Conservation (phyloP, 1,140 invertebrate genomes). For the Bombyx mandarina region DNA sequence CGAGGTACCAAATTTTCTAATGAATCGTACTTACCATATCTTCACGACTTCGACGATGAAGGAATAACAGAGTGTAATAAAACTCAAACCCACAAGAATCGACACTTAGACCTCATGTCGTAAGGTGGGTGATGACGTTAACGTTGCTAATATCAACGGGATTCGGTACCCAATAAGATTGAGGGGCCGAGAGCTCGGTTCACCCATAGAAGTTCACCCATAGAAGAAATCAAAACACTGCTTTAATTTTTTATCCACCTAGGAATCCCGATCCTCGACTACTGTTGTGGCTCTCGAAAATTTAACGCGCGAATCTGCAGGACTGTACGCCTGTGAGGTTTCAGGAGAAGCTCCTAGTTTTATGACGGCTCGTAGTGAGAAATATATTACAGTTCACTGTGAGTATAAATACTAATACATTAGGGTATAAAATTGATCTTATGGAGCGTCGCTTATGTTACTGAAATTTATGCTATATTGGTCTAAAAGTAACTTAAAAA, state of each 20-base stretch:
- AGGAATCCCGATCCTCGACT: slow-evolving; percentile 32
- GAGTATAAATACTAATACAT: slow-evolving; percentile 52
- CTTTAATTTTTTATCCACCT: neutral
- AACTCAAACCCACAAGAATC: too few relatives aligned
- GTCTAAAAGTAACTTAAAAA: too few relatives aligned
- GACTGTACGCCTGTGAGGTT: slow-evolving; percentile 87
- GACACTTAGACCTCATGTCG: too few relatives aligned
- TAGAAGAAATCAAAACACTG: too few relatives aligned
- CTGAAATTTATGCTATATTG: too few relatives aligned
- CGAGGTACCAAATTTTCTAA: too few relatives aligned
- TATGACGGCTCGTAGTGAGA: slow-evolving; percentile 82
- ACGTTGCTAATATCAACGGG: neutral
- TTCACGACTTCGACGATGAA: too few relatives aligned
- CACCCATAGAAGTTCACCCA: too few relatives aligned
- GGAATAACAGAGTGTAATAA: too few relatives aligned
- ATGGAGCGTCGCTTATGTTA: too few relatives aligned
- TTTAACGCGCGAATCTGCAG: slow-evolving; percentile 49
- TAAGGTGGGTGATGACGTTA: neutral
- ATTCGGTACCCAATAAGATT: neutral
- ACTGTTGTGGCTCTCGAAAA: slow-evolving; percentile 34
- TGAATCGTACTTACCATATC: too few relatives aligned
- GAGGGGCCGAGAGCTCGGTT: neutral
- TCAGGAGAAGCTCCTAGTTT: slow-evolving; percentile 87
- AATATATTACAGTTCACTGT: slow-evolving; percentile 85
- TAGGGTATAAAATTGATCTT: too few relatives aligned